Base-by-base conservation (phyloP, 2,113 vertebrate genomes). In the Theristicus caerulescens region DNA sequence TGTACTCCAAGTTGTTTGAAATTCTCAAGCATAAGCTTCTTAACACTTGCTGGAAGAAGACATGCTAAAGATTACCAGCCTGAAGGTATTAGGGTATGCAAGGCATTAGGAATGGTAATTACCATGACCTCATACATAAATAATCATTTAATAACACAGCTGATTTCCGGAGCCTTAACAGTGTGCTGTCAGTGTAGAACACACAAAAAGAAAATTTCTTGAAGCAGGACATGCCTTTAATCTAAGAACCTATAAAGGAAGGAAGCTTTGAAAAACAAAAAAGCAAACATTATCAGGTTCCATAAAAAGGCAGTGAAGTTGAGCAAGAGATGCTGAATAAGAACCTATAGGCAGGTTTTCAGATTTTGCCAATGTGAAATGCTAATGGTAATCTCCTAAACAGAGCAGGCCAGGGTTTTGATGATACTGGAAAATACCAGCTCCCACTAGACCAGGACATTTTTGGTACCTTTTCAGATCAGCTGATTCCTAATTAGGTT, bases 71-170 rank as follows among this genome's bases (percentile, higher is more conserved):
- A 96, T 96, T 97, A 96, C 76, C 78, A 91, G 85, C 78, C 94
- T 96, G 96, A 74, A 94, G 91, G 93, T 94, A 94, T 97, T 91
- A 96, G 91, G 82, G 71, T 88, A 90, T 89, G 91, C 89, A 91
- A 96, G 59, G 93, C 82, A 94, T 96, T 96, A 95, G 89, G 89
- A 94, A 94, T 97, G 73, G 78, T 96, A 96, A 97, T 97, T 96
- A 83, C 62, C 11, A 2, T 96, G 93, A 91, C 94, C 74, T 97
- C 95, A 95, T 96, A 94, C 84, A 94, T 94, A 96, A 96, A 94
- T 93, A 96, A 94, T 94, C 89, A 95, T 93, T 91, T 95, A 95
- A 96, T 95, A 93, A 94, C 46, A 80, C 77, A 85, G 91, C 64
- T 96, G 89, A 95, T 91, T 97, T 92, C 83, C 67, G 61, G 34